These are phyloP conservation scores for Notothenia coriiceps DNA, from an alignment of 2,113 vertebrate genomes.

Conservation along the genomic window DNA sequence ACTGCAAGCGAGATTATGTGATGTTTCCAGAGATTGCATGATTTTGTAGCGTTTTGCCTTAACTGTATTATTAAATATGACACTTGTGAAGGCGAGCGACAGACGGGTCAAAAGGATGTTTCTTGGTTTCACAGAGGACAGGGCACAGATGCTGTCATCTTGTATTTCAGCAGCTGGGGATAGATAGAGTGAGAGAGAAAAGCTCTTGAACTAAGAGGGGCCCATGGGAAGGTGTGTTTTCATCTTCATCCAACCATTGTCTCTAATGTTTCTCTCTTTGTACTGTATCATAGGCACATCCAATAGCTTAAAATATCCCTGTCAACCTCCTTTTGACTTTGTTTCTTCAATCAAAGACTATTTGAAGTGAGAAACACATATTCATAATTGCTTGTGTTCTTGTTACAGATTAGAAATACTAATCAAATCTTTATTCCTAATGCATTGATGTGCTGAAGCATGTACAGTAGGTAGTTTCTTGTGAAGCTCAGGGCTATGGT, in stretches of 20 bases:
- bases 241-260: constrained; percentile 34
- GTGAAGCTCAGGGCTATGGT: neutral
- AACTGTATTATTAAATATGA: constrained; percentile 49
- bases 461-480: too few relatives aligned
- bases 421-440: neutral
- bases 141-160: constrained; percentile 46
- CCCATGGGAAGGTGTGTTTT: constrained; percentile 49
- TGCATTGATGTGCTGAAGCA: neutral
- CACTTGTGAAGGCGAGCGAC: constrained; percentile 25
- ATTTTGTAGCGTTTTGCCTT: constrained; percentile 46
- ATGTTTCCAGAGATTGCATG: constrained; percentile 38
- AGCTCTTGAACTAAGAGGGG: constrained; percentile 2
- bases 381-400: neutral
- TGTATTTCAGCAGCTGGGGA: constrained; percentile 34
- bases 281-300: constrained; percentile 37
- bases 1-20: neutral
- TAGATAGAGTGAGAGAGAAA: constrained; percentile 19
- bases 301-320: constrained; percentile 21
- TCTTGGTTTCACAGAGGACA: constrained; percentile 41
- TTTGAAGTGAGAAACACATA: constrained; percentile 1
- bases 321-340: constrained; percentile 25
- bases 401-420: neutral
- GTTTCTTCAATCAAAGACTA: neutral
- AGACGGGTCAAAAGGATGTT: constrained; percentile 53
- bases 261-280: constrained; percentile 45